Conservation (phyloP, 2,113 vertebrate genomes). For the Fukomys damarensis region DNA sequence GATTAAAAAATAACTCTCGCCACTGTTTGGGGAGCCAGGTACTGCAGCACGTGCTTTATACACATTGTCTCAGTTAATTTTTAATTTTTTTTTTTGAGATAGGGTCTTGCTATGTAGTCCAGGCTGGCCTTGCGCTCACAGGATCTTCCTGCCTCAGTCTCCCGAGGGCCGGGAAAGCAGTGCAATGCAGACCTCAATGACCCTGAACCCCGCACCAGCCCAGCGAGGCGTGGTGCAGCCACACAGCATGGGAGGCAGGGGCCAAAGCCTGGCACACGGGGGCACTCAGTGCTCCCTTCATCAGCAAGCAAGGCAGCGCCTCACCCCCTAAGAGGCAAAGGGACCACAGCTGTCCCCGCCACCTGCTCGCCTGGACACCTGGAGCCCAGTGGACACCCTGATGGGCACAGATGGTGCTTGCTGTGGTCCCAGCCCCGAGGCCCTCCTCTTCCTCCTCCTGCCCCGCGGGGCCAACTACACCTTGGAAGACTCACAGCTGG, state of each 20-base stretch:
- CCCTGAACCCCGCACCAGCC: no score
- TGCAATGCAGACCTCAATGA: accelerated
- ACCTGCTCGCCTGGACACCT: no score
- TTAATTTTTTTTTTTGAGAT: not conserved
- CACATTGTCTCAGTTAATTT: not conserved
- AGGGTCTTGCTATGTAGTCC: not conserved
- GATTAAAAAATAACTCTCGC: not conserved
- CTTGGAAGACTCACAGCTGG: no score
- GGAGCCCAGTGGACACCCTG: no score
- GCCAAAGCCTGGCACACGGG: no score
- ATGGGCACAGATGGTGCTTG: no score
- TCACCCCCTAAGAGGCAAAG: no score
- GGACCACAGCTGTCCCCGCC: no score
- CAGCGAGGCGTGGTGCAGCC: not conserved
- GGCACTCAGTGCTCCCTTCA: not conserved
- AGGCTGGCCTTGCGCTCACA: not conserved
- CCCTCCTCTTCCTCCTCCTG: not conserved
- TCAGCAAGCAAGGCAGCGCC: no score
- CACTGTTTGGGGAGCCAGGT: not conserved
- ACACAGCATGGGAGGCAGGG: not conserved
- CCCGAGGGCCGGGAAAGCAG: not conserved
- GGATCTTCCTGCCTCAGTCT: not conserved
- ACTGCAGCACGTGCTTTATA: not conserved
- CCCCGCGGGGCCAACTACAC: no score
- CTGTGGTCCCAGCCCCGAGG: no score